phyloP scores from a whole-genome alignment of 2,888 invertebrate species.

The Camponotus fellah region DNA sequence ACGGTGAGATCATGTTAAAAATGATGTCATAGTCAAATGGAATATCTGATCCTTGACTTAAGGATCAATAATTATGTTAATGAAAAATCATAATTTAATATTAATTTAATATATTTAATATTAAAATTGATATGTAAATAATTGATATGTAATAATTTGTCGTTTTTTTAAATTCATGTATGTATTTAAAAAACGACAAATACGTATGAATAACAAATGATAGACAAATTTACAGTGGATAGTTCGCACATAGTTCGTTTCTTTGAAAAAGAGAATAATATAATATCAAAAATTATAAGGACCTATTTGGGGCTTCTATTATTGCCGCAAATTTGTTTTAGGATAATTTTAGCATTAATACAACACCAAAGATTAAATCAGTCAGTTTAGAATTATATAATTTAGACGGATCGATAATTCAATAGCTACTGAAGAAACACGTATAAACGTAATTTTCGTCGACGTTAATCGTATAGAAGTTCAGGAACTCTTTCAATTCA shows the following conservation, averaged over 20 bases:
- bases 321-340: conserved; percentile 34
- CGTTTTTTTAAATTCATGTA: not conserved
- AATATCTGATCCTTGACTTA: conserved; percentile 38
- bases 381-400: conserved; percentile 60
- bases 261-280: too few relatives aligned
- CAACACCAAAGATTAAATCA: conserved; percentile 67
- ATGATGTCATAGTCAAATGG: conserved; percentile 39
- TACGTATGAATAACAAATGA: not conserved
- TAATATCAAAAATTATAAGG: not conserved
- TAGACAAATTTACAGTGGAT: not conserved
- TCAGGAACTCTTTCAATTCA: not conserved
- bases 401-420: conserved; percentile 70
- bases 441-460: conserved; percentile 23
- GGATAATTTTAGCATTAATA: conserved; percentile 46
- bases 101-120: not conserved
- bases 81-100: not conserved
- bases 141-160: not conserved
- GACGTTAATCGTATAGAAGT: conserved; percentile 1
- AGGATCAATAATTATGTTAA: conserved; percentile 27
- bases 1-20: conserved; percentile 34
- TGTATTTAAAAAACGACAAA: too few relatives aligned
- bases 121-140: not conserved
- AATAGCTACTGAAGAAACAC: conserved; percentile 65
- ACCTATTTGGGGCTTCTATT: conserved; percentile 8
- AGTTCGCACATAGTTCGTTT: not conserved